Base-by-base conservation (phyloP, 2,888 invertebrate genomes). In the Encarsia formosa region DNA sequence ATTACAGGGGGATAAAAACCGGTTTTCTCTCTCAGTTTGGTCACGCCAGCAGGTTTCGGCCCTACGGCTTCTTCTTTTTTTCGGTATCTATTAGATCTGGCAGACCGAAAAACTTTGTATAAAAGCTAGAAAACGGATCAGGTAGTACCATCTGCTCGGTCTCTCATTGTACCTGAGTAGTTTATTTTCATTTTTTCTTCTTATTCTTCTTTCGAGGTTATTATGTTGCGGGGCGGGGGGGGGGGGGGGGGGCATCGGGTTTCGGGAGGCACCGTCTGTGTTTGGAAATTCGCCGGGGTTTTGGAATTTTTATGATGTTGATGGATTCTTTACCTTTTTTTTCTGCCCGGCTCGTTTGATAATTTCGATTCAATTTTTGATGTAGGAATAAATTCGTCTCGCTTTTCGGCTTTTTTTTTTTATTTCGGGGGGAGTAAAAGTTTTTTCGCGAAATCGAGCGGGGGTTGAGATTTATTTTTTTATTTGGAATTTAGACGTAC, bases 1-100 rank as follows among this genome's bases (percentile, higher is more conserved):
- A 13, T 9, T 29, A 29, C 29, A 9, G 29, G 13, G 13, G 13
- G 29, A 29, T 29, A 13, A 29, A 58, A 60, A 61, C 62, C 54
- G 58, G 62, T 63, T 61, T 34, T 34, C 16, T 29, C 13, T n/a
- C n/a, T n/a, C n/a, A n/a, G n/a, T 58, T 23, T 53, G 56, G 56
- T 53, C 56, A 56, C 52, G 56, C 52, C 53, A 54, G 53, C 54
- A 55, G 52, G 38, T 32, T 32, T 49, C 48, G 50, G 54, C 46
- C 45, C 56, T 49, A 49, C 34, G 13, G 20, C 5, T 38, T 38
- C 13, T 13, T 11, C 46, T 42, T 46, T 48, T 41, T 45, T 52
- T 51, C 49, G 37, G 49, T 59, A 59, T 62, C 61, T 59, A 62
- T 59, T 59, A 54, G 59, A 63, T 59, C 52, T 57, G 48, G 50